Evolutionary conservation across 2,797 vertebrate genomes (phyloP).

Genomic region (Myotis pilosus): DNA sequence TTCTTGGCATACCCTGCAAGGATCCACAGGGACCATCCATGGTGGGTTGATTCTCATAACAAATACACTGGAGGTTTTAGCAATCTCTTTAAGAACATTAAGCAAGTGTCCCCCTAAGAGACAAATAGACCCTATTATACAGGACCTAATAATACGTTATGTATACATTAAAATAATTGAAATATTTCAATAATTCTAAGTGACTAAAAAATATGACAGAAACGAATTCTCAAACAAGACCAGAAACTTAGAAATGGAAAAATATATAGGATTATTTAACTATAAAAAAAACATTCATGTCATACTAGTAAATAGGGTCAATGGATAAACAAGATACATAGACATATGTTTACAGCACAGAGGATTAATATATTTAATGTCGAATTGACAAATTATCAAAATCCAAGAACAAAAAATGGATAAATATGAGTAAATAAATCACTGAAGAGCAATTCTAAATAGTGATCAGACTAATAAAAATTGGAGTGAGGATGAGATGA

Average conservation of each 20-base stretch:
- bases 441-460: not conserved
- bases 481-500: not conserved
- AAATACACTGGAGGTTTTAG: not conserved
- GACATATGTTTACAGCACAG: not conserved
- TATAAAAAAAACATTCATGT: not conserved
- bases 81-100: constrained; percentile 3
- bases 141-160: not conserved
- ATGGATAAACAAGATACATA: not conserved
- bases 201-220: not conserved
- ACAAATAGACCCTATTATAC: not conserved
- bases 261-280: not conserved
- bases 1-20: not conserved
- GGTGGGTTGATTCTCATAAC: not conserved
- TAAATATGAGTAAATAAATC: not conserved
- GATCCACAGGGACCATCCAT: not conserved
- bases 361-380: not conserved
- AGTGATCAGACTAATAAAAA: not conserved
- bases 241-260: not conserved
- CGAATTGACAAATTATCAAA: not conserved
- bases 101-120: not conserved
- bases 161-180: not conserved
- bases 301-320: not conserved
- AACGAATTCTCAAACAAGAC: not conserved
- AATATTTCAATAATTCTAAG: not conserved
- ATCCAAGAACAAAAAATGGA: not conserved